Base-by-base conservation (phyloP, 2,797 vertebrate species). In the Buphagus erythrorhynchus region DNA sequence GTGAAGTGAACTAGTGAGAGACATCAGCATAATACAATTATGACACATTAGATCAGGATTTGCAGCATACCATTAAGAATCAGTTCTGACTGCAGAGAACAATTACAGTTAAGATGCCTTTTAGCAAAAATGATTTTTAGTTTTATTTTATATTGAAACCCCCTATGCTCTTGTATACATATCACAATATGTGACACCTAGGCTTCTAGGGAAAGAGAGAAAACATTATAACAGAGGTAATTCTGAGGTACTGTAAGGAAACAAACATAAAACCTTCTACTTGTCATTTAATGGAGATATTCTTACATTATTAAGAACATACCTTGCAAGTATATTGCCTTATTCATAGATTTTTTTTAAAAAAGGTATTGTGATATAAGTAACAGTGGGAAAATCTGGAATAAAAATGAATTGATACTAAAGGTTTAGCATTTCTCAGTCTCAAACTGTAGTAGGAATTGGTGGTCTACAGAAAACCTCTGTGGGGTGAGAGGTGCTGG, bases 21-120 rank as follows among this genome's bases (percentile, higher is more conserved):
- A 91, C 93, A 95, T 95, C 93, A 86, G 87, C 86, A 71, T 97
- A 97, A 98, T 97, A 93, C 89, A 97, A 67, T 98, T 98, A 98
- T 95, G 97, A 97, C 92, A 93, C 91, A 77, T 97, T 97, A 96
- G 93, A 96, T 97, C 96, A 97, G 96, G 97, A 96, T 97, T 97
- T 98, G 96, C 89, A 88, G 85, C 86, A 74, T 82, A 96, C 90
- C 93, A 86, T 97, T 97, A 97, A 76, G 95, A 95, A 93, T 97
- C 83, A 96, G 77, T 84, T 95, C 75, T 92, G 95, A 94, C 73
- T 88, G 82, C 95, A 87, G 88, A 95, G 98, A 97, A 96, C 77
- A 88, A 48, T 96, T 94, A 52, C 55, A 46, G 59, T 94, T 91
- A 59, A 4, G 18, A 79, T 79, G 77, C 75, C 81, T 94, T 89